Evolutionary conservation across 2,797 vertebrate species (phyloP), one percentile per base, ranked within the genome.

Genomic region (Alexandromys oeconomus): DNA sequence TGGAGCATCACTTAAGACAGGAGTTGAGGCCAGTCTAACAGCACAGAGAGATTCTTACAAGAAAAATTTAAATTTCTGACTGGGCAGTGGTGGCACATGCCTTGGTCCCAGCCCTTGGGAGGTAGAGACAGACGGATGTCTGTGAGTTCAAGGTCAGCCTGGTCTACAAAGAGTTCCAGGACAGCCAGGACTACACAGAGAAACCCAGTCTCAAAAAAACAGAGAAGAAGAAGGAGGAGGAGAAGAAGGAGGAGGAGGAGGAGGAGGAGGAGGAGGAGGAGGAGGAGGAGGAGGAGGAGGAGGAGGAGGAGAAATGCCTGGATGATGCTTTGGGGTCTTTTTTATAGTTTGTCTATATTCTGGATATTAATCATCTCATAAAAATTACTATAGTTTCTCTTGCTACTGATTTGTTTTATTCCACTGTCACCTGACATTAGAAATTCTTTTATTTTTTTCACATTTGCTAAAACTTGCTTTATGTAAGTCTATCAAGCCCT

Each of bases 161-260:
- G 74, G 14, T 77, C 43, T 77, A 77, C 12, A 46, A 25, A 76
- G 25, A 46, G 6, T 77, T 71, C n/a, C 17, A 71, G 40, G 25
- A 37, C 43, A 46, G 12, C 43, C 27, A n/a, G 40, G 15, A 2
- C 25, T 46, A 29, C 73, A 34, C 65, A 67, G 65, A 34, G 65
- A 67, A 7, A 67, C 31, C 34, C 65, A 34, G 13, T 34, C 31
- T 17, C 6, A 67, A 6, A 67, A 67, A 13, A 34, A 14, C 5
- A 34, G 34, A 67, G 0, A 6, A 34, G 31, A 29, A 63, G 25
- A 10, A 19, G 6, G 1, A 6, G 9, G 1, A 17, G 6, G 7
- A n/a, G n/a, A n/a, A n/a, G n/a, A n/a, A n/a, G n/a, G n/a, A n/a
- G n/a, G n/a, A n/a, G n/a, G n/a, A n/a, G n/a, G n/a, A n/a, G n/a